Conservation (phyloP, 2,888 invertebrate genomes). For the Stegana nigrithorax region DNA sequence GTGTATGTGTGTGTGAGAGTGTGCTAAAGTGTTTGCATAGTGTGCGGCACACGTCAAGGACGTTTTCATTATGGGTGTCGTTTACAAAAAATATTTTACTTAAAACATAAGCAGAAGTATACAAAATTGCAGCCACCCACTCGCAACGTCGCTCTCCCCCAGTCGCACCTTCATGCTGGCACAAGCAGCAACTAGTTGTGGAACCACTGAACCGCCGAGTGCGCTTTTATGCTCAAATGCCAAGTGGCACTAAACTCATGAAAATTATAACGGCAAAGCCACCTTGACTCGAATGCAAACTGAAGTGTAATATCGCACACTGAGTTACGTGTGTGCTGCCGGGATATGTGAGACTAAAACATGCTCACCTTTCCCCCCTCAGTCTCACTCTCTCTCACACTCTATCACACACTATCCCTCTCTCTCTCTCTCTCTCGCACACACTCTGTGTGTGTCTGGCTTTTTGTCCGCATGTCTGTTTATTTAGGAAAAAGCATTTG, state of each 20-base stretch:
- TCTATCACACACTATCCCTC: too few species aligned
- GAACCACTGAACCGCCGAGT: constrained; percentile 14
- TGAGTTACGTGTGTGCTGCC: too few species aligned
- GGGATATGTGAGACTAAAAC: too few species aligned
- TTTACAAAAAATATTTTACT: too few species aligned
- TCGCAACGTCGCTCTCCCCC: too few species aligned
- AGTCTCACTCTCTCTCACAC: too few species aligned
- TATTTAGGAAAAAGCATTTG: constrained; percentile 60
- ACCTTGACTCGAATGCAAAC: background rate
- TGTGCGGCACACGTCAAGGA: constrained; percentile 13
- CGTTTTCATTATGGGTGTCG: constrained; percentile 2
- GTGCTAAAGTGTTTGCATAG: background rate
- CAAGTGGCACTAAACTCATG: too few species aligned
- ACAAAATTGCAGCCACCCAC: too few species aligned
- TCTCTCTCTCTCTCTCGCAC: too few species aligned
- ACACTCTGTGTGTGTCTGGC: constrained; percentile 8
- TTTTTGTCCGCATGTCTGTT: constrained; percentile 49
- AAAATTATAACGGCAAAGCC: background rate
- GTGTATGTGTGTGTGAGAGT: background rate
- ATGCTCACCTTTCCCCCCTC: too few species aligned
- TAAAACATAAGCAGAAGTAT: too few species aligned
- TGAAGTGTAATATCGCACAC: background rate
- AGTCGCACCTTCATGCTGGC: background rate
- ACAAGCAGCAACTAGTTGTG: background rate
- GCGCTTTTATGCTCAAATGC: constrained; percentile 14